Evolutionary conservation across 2,888 invertebrate species (phyloP).

Genomic region (Hydrotaea diabolus): DNA sequence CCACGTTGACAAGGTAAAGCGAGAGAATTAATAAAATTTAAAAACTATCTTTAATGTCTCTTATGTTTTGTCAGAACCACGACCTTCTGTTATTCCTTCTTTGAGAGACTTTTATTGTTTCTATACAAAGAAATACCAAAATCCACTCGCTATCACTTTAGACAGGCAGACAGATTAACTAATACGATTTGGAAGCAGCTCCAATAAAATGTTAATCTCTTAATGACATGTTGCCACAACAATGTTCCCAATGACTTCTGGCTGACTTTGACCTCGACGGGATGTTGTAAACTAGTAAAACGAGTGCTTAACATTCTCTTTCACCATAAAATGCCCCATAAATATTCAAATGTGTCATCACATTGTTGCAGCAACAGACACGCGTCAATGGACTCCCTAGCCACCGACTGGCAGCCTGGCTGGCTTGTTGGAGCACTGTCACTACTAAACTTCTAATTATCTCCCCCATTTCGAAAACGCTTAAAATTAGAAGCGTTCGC

Average conservation of each 20-base stretch:
- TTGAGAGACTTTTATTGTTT: no score
- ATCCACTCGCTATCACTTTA: background rate
- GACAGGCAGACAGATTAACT: background rate
- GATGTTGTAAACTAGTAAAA: slow-evolving; percentile 13
- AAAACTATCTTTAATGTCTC: no score
- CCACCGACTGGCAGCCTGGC: background rate
- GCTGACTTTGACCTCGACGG: slow-evolving; percentile 20
- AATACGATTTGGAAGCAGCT: background rate
- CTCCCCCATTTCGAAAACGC: slow-evolving; percentile 26
- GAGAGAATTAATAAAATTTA: no score
- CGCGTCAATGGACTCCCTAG: slow-evolving; percentile 25
- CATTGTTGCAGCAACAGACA: slow-evolving; percentile 2
- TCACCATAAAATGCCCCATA: slow-evolving; percentile 19
- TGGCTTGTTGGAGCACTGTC: background rate
- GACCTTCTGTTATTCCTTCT: no score
- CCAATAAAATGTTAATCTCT: background rate
- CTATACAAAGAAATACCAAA: no score
- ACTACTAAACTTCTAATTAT: slow-evolving; percentile 52
- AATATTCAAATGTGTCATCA: slow-evolving; percentile 35
- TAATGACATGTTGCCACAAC: background rate
- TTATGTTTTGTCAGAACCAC: no score
- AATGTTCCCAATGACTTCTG: background rate
- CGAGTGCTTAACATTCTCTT: background rate
- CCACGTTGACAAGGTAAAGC: no score
- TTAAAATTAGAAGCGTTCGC: slow-evolving; percentile 16